Percentiles rank a stretch among this genome's conserved stretches.
Evolutionary conservation across 2,797 vertebrate species (phyloP).

Genomic region (Paedocypris micromegethes): DNA sequence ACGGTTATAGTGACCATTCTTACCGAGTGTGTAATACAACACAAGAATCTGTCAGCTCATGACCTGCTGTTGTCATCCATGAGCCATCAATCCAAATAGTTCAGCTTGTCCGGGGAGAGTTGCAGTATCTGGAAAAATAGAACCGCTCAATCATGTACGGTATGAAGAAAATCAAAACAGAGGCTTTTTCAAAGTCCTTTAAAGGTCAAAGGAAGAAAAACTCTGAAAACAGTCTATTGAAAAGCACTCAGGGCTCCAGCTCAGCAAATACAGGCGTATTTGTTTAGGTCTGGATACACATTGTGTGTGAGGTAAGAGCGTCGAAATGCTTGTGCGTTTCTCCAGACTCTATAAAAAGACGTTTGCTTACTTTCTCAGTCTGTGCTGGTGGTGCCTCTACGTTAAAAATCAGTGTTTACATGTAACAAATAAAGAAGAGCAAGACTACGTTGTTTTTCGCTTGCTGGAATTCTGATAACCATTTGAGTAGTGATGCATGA

Average conservation of each 20-base stretch:
- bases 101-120: slow-evolving; percentile 1
- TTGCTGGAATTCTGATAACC: no score
- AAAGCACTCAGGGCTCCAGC: background rate
- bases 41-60: slow-evolving; percentile 32
- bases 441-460: no score
- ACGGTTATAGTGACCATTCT: slow-evolving; percentile 44
- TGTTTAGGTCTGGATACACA: slow-evolving; percentile 8
- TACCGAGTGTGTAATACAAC: slow-evolving; percentile 37
- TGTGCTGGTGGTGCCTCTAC: no score
- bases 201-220: slow-evolving; percentile 28
- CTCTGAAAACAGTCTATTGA: slow-evolving; percentile 9
- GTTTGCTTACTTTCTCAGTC: no score
- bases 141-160: slow-evolving; percentile 31
- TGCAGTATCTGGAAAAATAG: slow-evolving; percentile 26
- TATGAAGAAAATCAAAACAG: slow-evolving; percentile 16
- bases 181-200: slow-evolving; percentile 27
- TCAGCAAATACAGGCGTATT: background rate
- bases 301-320: slow-evolving; percentile 1
- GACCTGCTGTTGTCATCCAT: slow-evolving; percentile 6
- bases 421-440: no score
- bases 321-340: background rate
- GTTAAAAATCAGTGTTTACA: no score
- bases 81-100: slow-evolving; percentile 24
- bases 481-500: no score
- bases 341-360: background rate